Conservation (phyloP, 2,113 vertebrate species). For the Pangasianodon gigas region DNA sequence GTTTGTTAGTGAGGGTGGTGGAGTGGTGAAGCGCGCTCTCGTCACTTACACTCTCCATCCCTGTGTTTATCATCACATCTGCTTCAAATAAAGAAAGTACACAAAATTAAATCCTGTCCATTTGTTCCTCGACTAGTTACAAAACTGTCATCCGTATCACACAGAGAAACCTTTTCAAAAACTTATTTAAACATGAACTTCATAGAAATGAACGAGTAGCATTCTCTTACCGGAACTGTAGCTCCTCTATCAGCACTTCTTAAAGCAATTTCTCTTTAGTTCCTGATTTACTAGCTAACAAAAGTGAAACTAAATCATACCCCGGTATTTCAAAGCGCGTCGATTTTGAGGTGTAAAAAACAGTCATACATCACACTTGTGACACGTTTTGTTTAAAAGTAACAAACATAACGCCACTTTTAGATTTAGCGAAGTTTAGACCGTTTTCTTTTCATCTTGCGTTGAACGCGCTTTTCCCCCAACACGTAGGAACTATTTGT, state of each 20-base stretch:
- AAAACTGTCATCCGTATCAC: not conserved
- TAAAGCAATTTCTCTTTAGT: slow-evolving; percentile 23
- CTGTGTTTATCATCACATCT: slow-evolving; percentile 33
- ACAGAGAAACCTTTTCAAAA: not conserved
- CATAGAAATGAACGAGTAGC: not conserved
- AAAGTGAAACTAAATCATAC: slow-evolving; percentile 53
- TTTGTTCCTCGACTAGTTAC: not conserved
- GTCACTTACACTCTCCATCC: slow-evolving; percentile 50
- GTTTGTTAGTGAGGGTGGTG: slow-evolving; percentile 90
- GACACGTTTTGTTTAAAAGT: not conserved
- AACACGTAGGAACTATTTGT: slow-evolving; percentile 48
- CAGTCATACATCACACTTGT: not conserved
- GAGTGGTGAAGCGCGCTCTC: slow-evolving; percentile 76
- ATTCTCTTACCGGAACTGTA: slow-evolving; percentile 1
- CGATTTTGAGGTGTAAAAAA: not conserved
- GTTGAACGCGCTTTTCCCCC: not conserved
- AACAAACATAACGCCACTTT: not conserved
- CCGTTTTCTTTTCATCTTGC: not conserved
- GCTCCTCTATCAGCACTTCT: not conserved
- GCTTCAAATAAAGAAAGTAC: slow-evolving; percentile 6
- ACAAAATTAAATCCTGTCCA: not conserved
- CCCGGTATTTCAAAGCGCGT: not conserved
- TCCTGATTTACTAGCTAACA: slow-evolving; percentile 31
- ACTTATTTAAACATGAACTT: not conserved
- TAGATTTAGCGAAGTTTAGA: not conserved